Evolutionary conservation across 2,888 invertebrate species (phyloP).

Genomic region (Emmelina monodactyla): DNA sequence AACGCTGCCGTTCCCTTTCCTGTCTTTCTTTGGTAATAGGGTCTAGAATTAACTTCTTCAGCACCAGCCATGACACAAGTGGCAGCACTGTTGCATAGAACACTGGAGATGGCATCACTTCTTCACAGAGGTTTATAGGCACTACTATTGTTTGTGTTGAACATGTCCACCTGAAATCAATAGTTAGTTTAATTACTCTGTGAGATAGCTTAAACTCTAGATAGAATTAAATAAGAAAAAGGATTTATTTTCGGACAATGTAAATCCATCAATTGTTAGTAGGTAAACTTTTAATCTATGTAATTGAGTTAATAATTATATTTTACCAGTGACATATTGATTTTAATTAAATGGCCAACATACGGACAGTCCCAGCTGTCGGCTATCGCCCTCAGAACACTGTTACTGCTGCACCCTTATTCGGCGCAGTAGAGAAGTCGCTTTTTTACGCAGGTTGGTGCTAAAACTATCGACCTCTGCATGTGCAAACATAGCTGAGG

Average conservation of each 20-base stretch:
- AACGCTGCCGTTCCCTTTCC: conserved; percentile 80
- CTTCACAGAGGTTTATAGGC: conserved; percentile 90
- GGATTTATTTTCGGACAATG: not conserved
- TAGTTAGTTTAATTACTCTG: not conserved
- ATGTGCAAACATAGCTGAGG: not conserved
- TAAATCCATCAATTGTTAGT: not conserved
- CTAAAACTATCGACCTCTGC: not conserved
- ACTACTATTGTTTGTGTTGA: conserved; percentile 89
- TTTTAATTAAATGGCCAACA: not conserved
- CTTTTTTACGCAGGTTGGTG: not conserved
- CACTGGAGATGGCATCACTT: conserved; percentile 86
- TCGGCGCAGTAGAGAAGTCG: not conserved
- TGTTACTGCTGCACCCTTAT: not conserved
- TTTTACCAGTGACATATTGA: not conserved
- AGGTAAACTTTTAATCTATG: too few species aligned
- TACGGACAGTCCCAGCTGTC: too few species aligned
- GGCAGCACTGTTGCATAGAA: conserved; percentile 95
- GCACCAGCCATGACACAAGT: conserved; percentile 77
- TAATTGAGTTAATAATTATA: too few species aligned
- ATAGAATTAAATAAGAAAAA: not conserved
- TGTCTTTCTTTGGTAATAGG: conserved; percentile 82
- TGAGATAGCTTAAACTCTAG: too few species aligned
- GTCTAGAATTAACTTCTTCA: conserved; percentile 86
- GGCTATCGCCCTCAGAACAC: not conserved
- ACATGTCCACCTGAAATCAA: conserved; percentile 72